phyloP scores from a whole-genome alignment of 2,797 vertebrate genomes.

The Chaenodraco wilsoni region DNA sequence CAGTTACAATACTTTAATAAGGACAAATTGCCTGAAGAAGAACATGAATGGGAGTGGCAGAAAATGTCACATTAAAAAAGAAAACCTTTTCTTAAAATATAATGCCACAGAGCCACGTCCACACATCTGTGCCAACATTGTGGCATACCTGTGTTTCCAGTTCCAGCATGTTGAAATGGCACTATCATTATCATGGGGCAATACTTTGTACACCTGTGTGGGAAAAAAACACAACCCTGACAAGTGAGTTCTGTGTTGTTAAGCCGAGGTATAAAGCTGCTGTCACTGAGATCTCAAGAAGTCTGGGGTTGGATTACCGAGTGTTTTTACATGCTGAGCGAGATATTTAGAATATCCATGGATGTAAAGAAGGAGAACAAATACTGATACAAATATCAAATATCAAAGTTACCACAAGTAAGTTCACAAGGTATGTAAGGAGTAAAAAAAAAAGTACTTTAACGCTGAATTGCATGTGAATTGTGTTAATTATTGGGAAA shows the following conservation, averaged over 20 bases:
- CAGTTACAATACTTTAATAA: conserved; percentile 51
- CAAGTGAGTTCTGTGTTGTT: conserved; percentile 59
- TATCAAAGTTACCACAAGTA: conserved; percentile 37
- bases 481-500: not conserved
- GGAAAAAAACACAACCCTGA: conserved; percentile 36
- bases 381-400: conserved; percentile 27
- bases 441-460: not conserved
- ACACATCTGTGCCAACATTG: conserved; percentile 38
- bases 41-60: conserved; percentile 57
- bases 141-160: conserved; percentile 69
- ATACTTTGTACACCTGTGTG: conserved; percentile 51
- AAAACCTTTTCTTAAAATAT: conserved; percentile 32
- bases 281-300: conserved; percentile 47
- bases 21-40: conserved; percentile 64
- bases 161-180: conserved; percentile 63
- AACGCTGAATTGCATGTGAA: not conserved
- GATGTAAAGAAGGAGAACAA: conserved; percentile 40
- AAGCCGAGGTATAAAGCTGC: conserved; percentile 60
- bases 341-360: conserved; percentile 39
- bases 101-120: conserved; percentile 23
- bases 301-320: conserved; percentile 49
- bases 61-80: conserved; percentile 55
- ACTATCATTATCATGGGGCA: conserved; percentile 11
- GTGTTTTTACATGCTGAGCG: conserved; percentile 36
- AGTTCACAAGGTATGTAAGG: conserved; percentile 8